These are phyloP conservation scores for Pristionchus arcanus DNA, from an alignment of 2,888 invertebrate species.

Conservation along the genomic window DNA sequence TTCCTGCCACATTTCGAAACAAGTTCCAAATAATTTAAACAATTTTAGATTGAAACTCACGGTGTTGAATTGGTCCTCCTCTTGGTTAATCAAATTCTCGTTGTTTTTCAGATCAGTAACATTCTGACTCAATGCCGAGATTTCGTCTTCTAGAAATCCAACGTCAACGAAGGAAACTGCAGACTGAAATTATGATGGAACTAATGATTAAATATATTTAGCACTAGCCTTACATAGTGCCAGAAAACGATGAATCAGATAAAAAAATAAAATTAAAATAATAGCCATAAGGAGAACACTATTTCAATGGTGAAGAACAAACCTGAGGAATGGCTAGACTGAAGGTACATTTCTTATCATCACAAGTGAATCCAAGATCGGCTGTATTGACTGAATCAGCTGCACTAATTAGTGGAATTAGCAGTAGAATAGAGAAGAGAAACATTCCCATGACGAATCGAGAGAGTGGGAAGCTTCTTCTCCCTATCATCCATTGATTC, in stretches of 20 bases:
- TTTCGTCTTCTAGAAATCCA: neutral
- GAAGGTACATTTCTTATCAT: constrained; percentile 12
- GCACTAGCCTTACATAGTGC: neutral
- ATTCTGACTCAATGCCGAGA: neutral
- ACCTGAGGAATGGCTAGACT: constrained; percentile 12
- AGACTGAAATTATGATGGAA: neutral
- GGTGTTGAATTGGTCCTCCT: neutral
- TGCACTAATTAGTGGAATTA: neutral
- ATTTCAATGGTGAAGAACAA: neutral
- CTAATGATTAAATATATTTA: neutral
- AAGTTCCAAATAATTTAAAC: neutral
- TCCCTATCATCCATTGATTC: constrained; percentile 32
- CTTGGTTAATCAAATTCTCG: neutral
- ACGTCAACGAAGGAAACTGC: constrained; percentile 14
- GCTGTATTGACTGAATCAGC: neutral
- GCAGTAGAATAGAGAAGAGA: constrained; percentile 30
- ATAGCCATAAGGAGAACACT: neutral
- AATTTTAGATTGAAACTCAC: neutral
- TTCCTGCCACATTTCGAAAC: too few species aligned
- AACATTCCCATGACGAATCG: constrained; percentile 19
- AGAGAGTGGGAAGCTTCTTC: constrained; percentile 35
- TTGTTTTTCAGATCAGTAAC: neutral
- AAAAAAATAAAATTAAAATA: neutral
- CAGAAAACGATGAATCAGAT: neutral
- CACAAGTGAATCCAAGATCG: constrained; percentile 38